Conservation (phyloP, 2,888 invertebrate genomes). For the Agrypnus murinus region DNA sequence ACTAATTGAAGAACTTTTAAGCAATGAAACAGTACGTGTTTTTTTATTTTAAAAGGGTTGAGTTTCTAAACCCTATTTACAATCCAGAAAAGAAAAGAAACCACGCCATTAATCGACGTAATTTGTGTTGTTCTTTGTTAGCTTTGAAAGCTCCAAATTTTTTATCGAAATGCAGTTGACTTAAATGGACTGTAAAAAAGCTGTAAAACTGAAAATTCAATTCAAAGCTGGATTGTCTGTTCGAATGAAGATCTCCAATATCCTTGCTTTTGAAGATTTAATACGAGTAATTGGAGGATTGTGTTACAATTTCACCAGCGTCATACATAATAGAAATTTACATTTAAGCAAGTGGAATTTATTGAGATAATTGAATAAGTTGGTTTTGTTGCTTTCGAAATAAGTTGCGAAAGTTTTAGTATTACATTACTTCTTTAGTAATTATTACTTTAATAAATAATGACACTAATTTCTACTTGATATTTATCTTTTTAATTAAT, state of each 20-base stretch:
- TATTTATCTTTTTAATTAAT: constrained; percentile 6
- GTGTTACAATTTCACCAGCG: constrained; percentile 11
- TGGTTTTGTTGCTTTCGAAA: constrained; percentile 15
- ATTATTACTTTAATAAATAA: constrained; percentile 9
- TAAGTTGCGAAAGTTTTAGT: constrained; percentile 11
- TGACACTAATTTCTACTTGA: constrained; percentile 2
- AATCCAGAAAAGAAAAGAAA: neutral
- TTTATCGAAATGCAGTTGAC: constrained; percentile 10
- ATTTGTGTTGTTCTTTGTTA: constrained; percentile 14
- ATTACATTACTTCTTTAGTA: neutral
- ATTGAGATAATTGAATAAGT: constrained; percentile 24
- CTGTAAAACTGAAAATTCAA: constrained; percentile 15
- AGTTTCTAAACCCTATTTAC: no score
- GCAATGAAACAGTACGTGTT: no score
- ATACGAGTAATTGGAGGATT: constrained; percentile 24
- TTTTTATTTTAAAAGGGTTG: no score
- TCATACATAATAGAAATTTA: constrained; percentile 18
- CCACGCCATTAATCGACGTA: constrained; percentile 20
- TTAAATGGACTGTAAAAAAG: neutral
- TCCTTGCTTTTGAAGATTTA: constrained; percentile 4
- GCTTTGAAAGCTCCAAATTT: constrained; percentile 7
- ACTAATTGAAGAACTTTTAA: no score
- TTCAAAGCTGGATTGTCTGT: constrained; percentile 8
- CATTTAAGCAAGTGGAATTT: constrained; percentile 20
- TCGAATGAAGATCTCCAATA: constrained; percentile 11